Evolutionary conservation across 2,888 invertebrate species (phyloP), one percentile per base, ranked within the genome.

Genomic region (Phytoseiulus persimilis): DNA sequence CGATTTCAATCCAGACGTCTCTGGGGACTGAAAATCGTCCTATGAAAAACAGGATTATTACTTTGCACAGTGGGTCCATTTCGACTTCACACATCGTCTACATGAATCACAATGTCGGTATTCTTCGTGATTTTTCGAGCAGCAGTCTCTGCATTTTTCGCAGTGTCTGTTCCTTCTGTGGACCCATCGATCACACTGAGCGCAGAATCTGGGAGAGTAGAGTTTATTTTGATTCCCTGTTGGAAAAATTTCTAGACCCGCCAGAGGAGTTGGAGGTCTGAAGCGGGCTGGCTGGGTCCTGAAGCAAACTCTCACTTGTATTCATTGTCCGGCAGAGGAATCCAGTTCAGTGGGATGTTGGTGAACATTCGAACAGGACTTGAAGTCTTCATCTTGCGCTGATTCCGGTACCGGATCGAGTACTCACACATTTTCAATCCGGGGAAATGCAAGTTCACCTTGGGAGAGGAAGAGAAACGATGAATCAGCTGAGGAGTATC

Each of bases 361-460:
- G 87, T 87, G 87, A 87, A 87, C 5, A 87, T 18, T 45, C 87
- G 32, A 28, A 87, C 87, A 31, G 87, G 87, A 23, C 87, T 87
- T 9, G 87, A 87, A 45, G 28, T 32, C 45, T 87, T 87, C 87
- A 87, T 87, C 14, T 87, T 87, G 9, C 87, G 31, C 1, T 87
- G 87, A 14, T 87, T 87, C 39, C 87, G 87, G 14, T 87, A 87
- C 11, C 87, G 87, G n/a, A 87, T 39, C 0, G 87, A 33, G 31
- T 39, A 45, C 32, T 87, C 87, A 45, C 87, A 87, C 87, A 87
- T 87, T 31, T 33, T 45, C 87, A 87, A 45, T 9, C 23, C 32
- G 87, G 87, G 87, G 45, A 87, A 33, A 14, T 87, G 87, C 45
- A 87, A 6, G n/a, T 32, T 31, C 3, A 87, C 32, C 87, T 87